phyloP scores from a whole-genome alignment of 2,888 invertebrate species.

The Himalopsyche japonica region DNA sequence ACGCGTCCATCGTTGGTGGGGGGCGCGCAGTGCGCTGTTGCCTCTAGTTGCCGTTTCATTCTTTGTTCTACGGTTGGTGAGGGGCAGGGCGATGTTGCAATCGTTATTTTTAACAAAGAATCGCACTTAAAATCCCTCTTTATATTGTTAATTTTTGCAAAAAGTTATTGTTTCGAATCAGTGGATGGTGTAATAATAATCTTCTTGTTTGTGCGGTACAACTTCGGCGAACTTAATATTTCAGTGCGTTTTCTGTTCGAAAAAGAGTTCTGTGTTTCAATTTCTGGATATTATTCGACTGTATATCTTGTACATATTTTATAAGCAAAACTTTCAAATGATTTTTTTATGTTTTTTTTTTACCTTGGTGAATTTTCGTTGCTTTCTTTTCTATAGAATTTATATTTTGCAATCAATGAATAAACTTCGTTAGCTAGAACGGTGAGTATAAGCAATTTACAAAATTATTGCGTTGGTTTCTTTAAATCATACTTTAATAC shows the following conservation, averaged over 20 bases:
- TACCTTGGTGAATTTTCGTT: no score
- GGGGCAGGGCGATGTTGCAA: constrained; percentile 31
- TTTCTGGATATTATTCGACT: no score
- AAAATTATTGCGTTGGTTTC: no score
- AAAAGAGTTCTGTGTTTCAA: no score
- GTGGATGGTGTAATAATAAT: not conserved
- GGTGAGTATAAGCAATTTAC: not conserved
- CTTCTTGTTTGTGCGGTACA: not conserved
- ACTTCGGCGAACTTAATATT: not conserved
- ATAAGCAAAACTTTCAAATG: no score
- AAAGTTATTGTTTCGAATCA: not conserved
- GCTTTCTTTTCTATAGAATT: no score
- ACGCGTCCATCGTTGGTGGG: constrained; percentile 47
- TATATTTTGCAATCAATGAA: not conserved
- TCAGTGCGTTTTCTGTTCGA: not conserved
- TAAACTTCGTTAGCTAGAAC: not conserved
- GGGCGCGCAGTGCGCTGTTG: constrained; percentile 45
- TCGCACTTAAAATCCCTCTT: not conserved
- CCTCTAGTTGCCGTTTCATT: constrained; percentile 43
- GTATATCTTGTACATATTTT: no score
- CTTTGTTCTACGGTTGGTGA: constrained; percentile 51
- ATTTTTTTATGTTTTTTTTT: no score
- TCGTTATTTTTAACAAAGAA: constrained; percentile 1
- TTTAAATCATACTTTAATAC: no score
- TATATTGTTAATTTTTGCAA: not conserved